These are phyloP conservation scores for Sylvilagus bachmani DNA, from an alignment of 2,113 vertebrate species.

Conservation along the genomic window DNA sequence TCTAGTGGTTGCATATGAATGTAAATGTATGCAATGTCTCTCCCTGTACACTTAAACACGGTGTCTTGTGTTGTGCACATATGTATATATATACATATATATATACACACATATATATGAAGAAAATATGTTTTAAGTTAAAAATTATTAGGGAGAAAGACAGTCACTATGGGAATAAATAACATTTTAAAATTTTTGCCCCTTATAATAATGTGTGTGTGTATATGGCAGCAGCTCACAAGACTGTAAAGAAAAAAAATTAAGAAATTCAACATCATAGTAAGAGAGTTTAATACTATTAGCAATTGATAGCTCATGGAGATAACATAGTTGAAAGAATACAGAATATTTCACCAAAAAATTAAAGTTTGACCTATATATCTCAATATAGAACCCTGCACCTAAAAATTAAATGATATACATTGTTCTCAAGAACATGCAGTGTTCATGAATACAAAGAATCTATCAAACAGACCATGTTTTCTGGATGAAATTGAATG, in stretches of 20 bases:
- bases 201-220: not conserved
- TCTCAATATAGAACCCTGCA: not conserved
- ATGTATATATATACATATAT: too few species aligned
- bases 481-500: not conserved
- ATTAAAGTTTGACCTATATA: not conserved
- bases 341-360: not conserved
- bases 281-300: not conserved
- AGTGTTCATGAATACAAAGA: not conserved
- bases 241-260: conserved; percentile 30
- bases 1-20: not conserved
- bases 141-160: conserved; percentile 15
- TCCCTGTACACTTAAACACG: not conserved
- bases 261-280: not conserved
- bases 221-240: not conserved
- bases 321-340: not conserved
- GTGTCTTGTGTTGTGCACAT: not conserved
- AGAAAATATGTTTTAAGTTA: conserved; percentile 33
- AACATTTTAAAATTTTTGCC: not conserved
- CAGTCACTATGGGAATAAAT: not conserved
- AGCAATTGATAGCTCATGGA: not conserved
- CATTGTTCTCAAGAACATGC: not conserved
- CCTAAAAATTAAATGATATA: not conserved
- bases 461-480: not conserved
- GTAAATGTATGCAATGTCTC: not conserved
- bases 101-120: not conserved